These are phyloP conservation scores for Antechinus stuartii DNA, from an alignment of 2,113 vertebrate species.

Conservation along the genomic window DNA sequence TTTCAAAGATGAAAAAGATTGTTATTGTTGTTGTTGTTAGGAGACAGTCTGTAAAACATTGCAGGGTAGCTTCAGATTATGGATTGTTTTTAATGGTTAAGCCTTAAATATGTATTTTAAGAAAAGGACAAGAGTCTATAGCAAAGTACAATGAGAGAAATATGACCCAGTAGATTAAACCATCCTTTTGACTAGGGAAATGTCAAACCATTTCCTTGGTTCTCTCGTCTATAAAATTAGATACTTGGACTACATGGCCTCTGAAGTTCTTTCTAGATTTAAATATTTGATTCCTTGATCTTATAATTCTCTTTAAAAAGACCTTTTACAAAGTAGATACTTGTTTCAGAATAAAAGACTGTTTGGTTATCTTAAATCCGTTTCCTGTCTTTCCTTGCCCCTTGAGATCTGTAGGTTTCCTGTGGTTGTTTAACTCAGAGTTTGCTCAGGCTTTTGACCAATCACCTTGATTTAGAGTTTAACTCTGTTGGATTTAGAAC, in stretches of 20 bases:
- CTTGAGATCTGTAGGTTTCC: neutral
- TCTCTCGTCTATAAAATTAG: neutral
- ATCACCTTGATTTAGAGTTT: neutral
- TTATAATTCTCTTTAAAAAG: neutral
- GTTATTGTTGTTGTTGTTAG: neutral
- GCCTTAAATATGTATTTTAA: neutral
- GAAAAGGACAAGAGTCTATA: neutral
- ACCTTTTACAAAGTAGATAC: neutral
- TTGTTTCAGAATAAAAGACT: neutral
- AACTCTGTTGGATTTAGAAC: neutral
- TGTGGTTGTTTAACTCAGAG: neutral
- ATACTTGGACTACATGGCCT: neutral
- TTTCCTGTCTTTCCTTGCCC: neutral
- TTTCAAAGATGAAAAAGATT: neutral
- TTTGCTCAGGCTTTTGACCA: neutral
- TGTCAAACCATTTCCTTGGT: neutral
- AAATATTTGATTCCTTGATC: neutral
- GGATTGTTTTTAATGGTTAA: neutral
- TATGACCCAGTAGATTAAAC: neutral
- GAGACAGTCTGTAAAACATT: neutral
- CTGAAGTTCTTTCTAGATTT: neutral
- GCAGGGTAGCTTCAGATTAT: neutral
- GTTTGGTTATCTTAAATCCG: neutral
- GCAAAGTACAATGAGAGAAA: neutral
- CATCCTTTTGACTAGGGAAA: neutral